Conservation (phyloP, 2,113 vertebrate genomes). For the Rhinolophus ferrumequinum region DNA sequence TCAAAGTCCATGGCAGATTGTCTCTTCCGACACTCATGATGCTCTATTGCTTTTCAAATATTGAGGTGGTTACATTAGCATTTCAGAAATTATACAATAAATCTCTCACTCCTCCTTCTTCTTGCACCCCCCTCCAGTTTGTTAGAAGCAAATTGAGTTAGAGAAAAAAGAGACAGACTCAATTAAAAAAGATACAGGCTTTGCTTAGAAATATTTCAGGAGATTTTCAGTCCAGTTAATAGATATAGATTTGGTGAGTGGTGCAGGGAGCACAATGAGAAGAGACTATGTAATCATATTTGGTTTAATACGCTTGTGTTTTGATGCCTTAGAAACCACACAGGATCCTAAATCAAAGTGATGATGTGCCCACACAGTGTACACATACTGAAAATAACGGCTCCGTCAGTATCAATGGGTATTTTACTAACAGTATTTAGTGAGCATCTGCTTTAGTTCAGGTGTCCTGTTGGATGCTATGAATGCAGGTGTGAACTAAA, state of each 20-base stretch:
- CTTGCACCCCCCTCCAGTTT: neutral
- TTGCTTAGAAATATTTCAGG: neutral
- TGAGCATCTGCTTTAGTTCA: neutral
- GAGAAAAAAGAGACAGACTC: neutral
- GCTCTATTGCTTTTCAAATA: neutral
- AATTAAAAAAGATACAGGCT: neutral
- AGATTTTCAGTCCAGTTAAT: neutral
- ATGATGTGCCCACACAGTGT: neutral
- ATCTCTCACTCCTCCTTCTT: neutral
- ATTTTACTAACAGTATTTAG: neutral
- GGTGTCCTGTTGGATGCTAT: neutral
- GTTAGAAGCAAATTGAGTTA: conserved; percentile 11
- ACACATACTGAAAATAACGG: neutral
- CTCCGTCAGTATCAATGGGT: neutral
- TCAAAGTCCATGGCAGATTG: neutral
- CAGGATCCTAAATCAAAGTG: neutral
- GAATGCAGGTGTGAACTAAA: neutral
- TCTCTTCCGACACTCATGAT: neutral
- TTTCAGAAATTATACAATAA: neutral
- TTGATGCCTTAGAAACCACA: neutral
- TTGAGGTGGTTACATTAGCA: neutral
- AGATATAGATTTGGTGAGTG: neutral
- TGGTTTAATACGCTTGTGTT: neutral
- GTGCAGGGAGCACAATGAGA: neutral
- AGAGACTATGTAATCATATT: neutral